Conservation (phyloP, 2,113 vertebrate genomes). For the Xerus inauris region DNA sequence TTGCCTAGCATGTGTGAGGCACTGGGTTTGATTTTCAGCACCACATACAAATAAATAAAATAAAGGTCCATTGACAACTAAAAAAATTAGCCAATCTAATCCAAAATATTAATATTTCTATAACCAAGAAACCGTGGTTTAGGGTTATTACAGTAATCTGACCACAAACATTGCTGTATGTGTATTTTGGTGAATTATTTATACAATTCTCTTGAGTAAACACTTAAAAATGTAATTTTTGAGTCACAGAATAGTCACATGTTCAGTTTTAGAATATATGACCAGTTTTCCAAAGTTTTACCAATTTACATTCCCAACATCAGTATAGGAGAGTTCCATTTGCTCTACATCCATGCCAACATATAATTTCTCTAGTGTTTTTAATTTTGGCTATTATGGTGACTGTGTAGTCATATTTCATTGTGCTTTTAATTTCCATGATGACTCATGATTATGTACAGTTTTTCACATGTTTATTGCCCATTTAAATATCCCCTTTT, state of each 20-base stretch:
- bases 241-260: background rate
- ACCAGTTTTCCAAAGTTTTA: background rate
- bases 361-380: background rate
- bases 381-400: background rate
- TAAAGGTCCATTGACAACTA: no score
- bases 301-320: background rate
- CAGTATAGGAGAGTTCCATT: background rate
- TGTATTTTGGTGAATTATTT: background rate
- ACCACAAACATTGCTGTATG: background rate
- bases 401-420: background rate
- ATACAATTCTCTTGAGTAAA: background rate
- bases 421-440: background rate
- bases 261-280: background rate
- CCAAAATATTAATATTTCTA: background rate
- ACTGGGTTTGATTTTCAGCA: no score
- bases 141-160: background rate
- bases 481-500: background rate
- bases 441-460: background rate
- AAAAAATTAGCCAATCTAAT: background rate
- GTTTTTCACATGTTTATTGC: background rate
- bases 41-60: no score
- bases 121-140: background rate
- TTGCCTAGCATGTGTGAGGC: no score
- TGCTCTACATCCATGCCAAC: no score
- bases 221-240: background rate